Evolutionary conservation across 1,140 invertebrate species (phyloP), one percentile per base, ranked within the genome.

Genomic region (Caenorhabditis inopinata): DNA sequence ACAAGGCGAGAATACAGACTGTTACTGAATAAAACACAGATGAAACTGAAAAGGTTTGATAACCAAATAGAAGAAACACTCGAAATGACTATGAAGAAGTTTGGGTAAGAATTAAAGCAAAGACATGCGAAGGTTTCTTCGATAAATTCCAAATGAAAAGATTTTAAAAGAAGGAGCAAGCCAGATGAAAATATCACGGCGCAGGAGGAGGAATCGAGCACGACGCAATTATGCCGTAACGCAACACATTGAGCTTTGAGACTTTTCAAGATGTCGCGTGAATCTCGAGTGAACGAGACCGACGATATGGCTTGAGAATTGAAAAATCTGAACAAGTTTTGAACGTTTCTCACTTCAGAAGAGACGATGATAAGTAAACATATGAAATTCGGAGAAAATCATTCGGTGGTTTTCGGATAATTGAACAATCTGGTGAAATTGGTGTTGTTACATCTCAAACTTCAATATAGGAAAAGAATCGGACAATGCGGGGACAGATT

Each of bases 201-300:
- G 16, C 5, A 9, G 29, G 5, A 29, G 45, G 18, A 75, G 48
- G 29, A 47, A 18, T 46, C 29, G 46, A 29, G 73, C 27, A 75
- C 73, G 46, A 75, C 73, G 58, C 58, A 68, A 68, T 68, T 68
- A 68, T 68, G 58, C 58, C 29, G 32, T 68, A 68, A 38, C 58
- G 58, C 58, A 68, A 68, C 32, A 68, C 58, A 62, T n/a, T 68
- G 32, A 68, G 29, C 58, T 68, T 68, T 68, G 58, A 68, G 53
- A 68, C n/a, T 32, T 68, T 21, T 68, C 58, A 68, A 68, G 58
- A 68, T 68, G 58, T 68, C 58, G 58, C 58, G 32, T 68, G 58
- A 68, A 38, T 68, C 32, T 42, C 38, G 18, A 1, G 11, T 68
- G 25, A 58, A 58, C 51, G 27, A 58, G 12, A 58, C 51, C 25